Evolutionary conservation across 1,140 invertebrate species (phyloP), one percentile per base, ranked within the genome.

Genomic region (Lordiphosa clarofinis): DNA sequence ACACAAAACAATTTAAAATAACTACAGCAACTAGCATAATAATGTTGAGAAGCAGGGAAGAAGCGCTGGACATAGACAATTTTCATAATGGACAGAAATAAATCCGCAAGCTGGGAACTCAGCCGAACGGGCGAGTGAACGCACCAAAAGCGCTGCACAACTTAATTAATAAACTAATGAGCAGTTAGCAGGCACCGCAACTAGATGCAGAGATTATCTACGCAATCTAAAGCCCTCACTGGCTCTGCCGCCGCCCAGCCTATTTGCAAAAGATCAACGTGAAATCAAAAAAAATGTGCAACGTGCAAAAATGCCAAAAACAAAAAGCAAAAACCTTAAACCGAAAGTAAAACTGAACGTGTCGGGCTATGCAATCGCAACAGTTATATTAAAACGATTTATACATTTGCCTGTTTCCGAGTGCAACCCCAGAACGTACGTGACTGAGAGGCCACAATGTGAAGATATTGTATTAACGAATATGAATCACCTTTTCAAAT

Each of bases 121-220:
- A 42, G 35, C 24, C 35, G 36, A 5, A 40, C 68, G 53, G 38
- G 62, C 11, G 42, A 53, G 28, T 33, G 53, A 63, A 62, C 58
- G 39, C 39, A 47, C 57, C 47, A 33, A 38, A 54, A 63, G 19
- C 50, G 50, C 38, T 43, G 58, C 78, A 84, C 78, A 84, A 84
- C 78, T 84, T 84, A 84, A 84, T 84, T 84, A 84, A 84, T 84
- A 84, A 84, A 84, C 79, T 84, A 84, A 84, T 84, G 78, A 84
- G 78, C 78, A 84, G 79, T 78, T 82, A 78, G 78, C 73, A 61
- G 58, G 28, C 68, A 42, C 48, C 52, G 43, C 47, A 55, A 53
- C 75, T 39, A 56, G 67, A 24, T 24, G 21, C 21, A 5, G 40
- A 75, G 78, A 82, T 82, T 66, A 84, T 69, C 76, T 84, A 54